Evolutionary conservation across 1,140 invertebrate genomes (phyloP).

Genomic region (Akabosia matsudoensis): DNA sequence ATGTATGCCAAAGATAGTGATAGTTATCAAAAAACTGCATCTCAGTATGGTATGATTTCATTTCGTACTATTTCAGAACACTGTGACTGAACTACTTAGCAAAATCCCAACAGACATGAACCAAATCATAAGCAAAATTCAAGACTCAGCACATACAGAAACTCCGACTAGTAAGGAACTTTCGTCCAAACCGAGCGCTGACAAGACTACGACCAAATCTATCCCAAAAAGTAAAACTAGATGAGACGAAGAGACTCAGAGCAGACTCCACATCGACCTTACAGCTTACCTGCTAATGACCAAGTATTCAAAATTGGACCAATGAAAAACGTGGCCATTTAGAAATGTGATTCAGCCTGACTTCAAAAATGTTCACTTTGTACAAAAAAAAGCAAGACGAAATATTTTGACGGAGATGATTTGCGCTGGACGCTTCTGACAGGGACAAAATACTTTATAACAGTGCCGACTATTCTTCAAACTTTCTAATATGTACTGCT

Average conservation of each 20-base stretch:
- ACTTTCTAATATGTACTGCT: too few species aligned
- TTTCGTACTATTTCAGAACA: constrained; percentile 23
- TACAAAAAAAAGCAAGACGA: too few species aligned
- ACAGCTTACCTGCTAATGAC: not conserved
- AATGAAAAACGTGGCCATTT: too few species aligned
- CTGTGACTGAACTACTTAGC: constrained; percentile 6
- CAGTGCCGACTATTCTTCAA: too few species aligned
- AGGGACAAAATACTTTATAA: too few species aligned
- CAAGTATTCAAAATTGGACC: not conserved
- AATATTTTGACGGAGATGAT: too few species aligned
- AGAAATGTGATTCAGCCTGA: too few species aligned
- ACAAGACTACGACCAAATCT: not conserved
- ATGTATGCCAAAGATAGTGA: not conserved
- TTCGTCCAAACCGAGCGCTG: not conserved
- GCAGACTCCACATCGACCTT: not conserved
- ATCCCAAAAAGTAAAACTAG: not conserved
- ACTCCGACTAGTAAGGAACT: not conserved
- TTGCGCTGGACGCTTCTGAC: too few species aligned
- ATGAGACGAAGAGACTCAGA: not conserved
- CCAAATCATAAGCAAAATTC: constrained; percentile 34
- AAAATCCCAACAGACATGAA: constrained; percentile 27
- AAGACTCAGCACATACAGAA: constrained; percentile 7
- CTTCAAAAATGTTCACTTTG: too few species aligned
- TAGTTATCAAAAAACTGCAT: not conserved
- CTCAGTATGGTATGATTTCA: not conserved